Evolutionary conservation across 1,140 invertebrate genomes (phyloP), one percentile per base, ranked within the genome.

Genomic region (Wiebesia pumilae): DNA sequence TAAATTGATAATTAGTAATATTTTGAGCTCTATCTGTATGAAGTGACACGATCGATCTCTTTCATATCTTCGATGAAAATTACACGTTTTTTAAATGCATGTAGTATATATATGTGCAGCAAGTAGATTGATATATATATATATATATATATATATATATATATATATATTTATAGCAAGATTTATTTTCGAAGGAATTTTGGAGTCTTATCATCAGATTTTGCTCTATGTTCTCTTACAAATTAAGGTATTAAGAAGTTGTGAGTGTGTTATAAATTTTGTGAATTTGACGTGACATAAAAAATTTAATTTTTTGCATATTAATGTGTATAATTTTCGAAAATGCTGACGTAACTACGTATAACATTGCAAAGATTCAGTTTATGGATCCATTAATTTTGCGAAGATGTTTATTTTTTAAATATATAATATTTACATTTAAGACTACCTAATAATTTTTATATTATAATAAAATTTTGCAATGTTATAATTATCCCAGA

Each of bases 171-270:
- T 38, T 6, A 38, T 38, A 71, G 58, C 43, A 40, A 85, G 43
- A 7, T 86, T 81, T 30, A 62, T n/a, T 47, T 85, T 67, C 84
- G 54, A 86, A 86, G 69, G 19, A 40, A 86, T 75, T 86, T 86
- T 51, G 79, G 69, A 86, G 67, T 81, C 54, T 81, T 81, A 43
- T n/a, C 40, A 33, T 40, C 4, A 24, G n/a, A 78, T 67, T 69
- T 71, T 73, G 19, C 27, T 65, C 9, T 84, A 30, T 21, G 30
- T 78, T 62, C 38, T 54, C 7, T 78, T 54, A 33, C 43, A 30
- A 47, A 51, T 27, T 67, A 35, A 71, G 16, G 24, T 33, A 10
- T 81, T 43, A n/a, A 51, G 21, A 21, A 38, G 12, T 73, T 40
- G 33, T 10, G 40, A 6, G 71, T 30, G 38, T 33, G 65, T 33